phyloP scores from a whole-genome alignment of 1,140 invertebrate genomes.

The Campoletis sonorensis region DNA sequence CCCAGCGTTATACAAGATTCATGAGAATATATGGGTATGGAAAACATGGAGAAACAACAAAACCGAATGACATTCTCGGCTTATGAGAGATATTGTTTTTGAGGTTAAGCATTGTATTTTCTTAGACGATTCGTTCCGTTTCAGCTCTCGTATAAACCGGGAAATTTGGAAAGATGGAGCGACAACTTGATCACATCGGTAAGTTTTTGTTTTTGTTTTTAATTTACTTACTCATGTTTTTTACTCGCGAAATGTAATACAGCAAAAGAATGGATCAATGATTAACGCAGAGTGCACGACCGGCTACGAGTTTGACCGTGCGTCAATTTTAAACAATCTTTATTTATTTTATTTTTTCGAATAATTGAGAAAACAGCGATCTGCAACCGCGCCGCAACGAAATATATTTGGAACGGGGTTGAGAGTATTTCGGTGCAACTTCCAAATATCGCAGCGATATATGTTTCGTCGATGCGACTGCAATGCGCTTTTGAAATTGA shows the following conservation, averaged over 20 bases:
- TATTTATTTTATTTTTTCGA: not conserved
- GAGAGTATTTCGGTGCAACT: no score
- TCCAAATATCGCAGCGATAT: no score
- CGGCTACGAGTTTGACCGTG: no score
- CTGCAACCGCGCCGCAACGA: no score
- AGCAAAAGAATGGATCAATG: not conserved
- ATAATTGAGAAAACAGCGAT: no score
- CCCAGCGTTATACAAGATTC: slow-evolving; percentile 82
- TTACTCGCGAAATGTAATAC: slow-evolving; percentile 9
- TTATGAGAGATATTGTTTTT: not conserved
- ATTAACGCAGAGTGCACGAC: no score
- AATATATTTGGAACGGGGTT: no score
- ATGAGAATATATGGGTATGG: slow-evolving; percentile 73
- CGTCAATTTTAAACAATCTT: not conserved
- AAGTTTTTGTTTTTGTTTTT: slow-evolving; percentile 58
- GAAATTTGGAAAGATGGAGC: slow-evolving; percentile 82
- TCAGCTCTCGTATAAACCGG: slow-evolving; percentile 81
- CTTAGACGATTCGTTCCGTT: not conserved
- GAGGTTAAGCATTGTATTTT: slow-evolving; percentile 15
- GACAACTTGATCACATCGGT: slow-evolving; percentile 84
- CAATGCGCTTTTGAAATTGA: no score
- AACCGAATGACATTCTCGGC: not conserved
- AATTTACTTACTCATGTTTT: no score
- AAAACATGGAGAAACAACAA: not conserved
- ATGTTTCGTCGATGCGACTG: no score